phyloP scores from a whole-genome alignment of 2,888 invertebrate species.

The Asteroscopus sphinx region DNA sequence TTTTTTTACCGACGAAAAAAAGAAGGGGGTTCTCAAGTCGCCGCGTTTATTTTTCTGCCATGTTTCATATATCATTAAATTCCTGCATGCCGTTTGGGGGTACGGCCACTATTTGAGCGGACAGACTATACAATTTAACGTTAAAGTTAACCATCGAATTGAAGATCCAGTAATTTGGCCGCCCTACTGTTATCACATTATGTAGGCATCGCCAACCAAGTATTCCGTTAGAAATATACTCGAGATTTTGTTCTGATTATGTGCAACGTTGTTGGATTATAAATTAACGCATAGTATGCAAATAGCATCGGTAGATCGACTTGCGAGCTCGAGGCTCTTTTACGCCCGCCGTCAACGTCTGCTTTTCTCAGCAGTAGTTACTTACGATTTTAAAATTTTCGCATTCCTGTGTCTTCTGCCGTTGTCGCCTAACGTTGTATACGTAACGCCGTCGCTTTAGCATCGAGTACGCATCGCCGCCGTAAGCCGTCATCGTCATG shows the following conservation, averaged over 20 bases:
- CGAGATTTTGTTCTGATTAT: constrained; percentile 23
- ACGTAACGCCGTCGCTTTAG: constrained; percentile 69
- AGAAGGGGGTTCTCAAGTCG: no score
- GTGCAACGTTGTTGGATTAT: constrained; percentile 28
- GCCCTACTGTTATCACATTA: constrained; percentile 20
- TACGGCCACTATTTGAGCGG: no score
- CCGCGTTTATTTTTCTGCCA: no score
- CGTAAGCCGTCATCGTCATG: constrained; percentile 67
- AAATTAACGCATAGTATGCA: constrained; percentile 30
- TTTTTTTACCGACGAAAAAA: no score
- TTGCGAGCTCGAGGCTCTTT: constrained; percentile 35
- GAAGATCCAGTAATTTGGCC: constrained; percentile 12
- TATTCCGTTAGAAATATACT: constrained; percentile 39
- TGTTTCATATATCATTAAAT: no score
- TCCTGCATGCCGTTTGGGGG: no score
- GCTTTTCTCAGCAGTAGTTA: constrained; percentile 75
- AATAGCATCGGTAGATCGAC: constrained; percentile 23
- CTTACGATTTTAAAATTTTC: constrained; percentile 75
- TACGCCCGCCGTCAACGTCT: constrained; percentile 57
- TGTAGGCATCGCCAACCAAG: constrained; percentile 17
- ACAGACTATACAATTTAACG: constrained; percentile 22
- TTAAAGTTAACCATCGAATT: constrained; percentile 37
- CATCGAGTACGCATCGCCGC: constrained; percentile 77
- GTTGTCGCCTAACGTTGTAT: constrained; percentile 80
- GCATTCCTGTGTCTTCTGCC: constrained; percentile 67